Conservation (phyloP, 1,140 invertebrate genomes). For the Drosophila melanogaster region Release_6_plus_ISO1_MT NC_004354.4:8320501-8321000, state of each 20-base stretch:
- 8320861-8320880: neutral
- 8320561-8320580: neutral
- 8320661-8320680: no score
- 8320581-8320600: neutral
- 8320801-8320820: conserved; percentile 53
- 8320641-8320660: no score
- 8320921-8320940: conserved; percentile 45
- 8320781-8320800: conserved; percentile 60
- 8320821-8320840: conserved; percentile 28
- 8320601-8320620: no score
- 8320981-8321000: conserved; percentile 10
- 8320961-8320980: conserved; percentile 65
- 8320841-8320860: conserved; percentile 9
- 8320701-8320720: neutral
- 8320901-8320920: conserved; percentile 45
- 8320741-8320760: neutral
- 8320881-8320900: conserved; percentile 7
- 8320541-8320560: neutral
- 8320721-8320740: neutral
- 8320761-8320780: conserved; percentile 16
- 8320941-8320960: conserved; percentile 73
- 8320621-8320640: neutral
- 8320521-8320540: conserved; percentile 25
- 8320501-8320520: conserved; percentile 8
- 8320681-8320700: neutral